Conservation (phyloP, 2,797 vertebrate species). For the Schizopygopsis malacanthus region DNA sequence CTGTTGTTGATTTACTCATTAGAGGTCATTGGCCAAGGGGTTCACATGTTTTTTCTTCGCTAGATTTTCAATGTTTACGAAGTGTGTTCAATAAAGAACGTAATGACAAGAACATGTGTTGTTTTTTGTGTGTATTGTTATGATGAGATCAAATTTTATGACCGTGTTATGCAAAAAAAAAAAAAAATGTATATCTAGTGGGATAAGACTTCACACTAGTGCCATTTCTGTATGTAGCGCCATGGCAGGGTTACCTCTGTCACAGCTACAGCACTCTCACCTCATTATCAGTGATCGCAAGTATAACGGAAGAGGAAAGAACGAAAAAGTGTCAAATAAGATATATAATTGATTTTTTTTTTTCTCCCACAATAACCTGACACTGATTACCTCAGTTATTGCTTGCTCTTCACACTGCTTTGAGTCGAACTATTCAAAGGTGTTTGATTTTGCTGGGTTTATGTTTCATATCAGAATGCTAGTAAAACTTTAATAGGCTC, state of each 20-base stretch:
- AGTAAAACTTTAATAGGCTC: not conserved
- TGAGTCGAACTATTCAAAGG: slow-evolving; percentile 34
- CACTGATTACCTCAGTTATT: not conserved
- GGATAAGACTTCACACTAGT: not conserved
- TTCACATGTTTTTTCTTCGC: not conserved
- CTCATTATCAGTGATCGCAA: slow-evolving; percentile 35
- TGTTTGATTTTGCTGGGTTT: not conserved
- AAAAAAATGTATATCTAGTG: not conserved
- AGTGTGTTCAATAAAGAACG: not conserved
- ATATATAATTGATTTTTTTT: not conserved
- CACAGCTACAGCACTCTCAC: not conserved
- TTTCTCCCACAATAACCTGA: not conserved
- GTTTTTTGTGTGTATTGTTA: not conserved
- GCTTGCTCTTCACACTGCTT: not conserved
- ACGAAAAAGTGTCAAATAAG: not conserved
- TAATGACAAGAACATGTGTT: not conserved
- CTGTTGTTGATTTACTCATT: not conserved
- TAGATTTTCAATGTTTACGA: not conserved
- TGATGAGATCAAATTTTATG: not conserved
- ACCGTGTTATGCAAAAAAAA: not conserved
- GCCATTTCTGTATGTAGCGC: not conserved
- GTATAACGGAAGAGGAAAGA: not conserved
- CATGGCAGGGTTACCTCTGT: not conserved
- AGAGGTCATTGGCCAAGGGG: not conserved
- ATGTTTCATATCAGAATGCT: not conserved